Conservation (phyloP, 2,113 vertebrate genomes). For the Prunella fulvescens region DNA sequence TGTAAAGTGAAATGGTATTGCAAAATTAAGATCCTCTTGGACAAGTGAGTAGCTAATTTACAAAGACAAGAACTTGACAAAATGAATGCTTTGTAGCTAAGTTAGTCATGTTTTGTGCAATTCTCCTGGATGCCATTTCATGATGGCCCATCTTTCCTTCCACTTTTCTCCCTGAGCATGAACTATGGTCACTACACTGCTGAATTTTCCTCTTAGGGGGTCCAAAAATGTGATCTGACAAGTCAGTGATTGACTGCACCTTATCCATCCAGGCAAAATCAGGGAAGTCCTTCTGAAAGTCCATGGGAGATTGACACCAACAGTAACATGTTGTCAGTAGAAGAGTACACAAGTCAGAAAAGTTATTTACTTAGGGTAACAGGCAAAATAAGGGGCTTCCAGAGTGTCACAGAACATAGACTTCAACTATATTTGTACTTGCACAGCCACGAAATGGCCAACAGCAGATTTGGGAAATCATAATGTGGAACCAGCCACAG, state of each 20-base stretch:
- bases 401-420: neutral
- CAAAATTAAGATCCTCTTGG: neutral
- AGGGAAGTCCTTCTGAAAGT: neutral
- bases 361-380: neutral
- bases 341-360: neutral
- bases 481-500: fast-evolving
- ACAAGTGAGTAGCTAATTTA: neutral
- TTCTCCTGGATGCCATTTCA: neutral
- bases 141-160: neutral
- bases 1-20: neutral
- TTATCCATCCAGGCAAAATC: neutral
- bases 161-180: neutral
- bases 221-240: neutral
- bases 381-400: neutral
- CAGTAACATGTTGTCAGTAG: neutral
- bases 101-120: neutral
- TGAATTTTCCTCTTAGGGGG: neutral
- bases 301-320: neutral
- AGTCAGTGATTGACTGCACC: neutral
- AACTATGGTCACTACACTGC: neutral
- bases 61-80: neutral
- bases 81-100: neutral
- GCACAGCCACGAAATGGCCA: neutral
- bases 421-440: neutral
- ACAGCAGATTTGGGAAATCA: neutral